phyloP scores from a whole-genome alignment of 2,888 invertebrate genomes.

The Callimorpha dominula region DNA sequence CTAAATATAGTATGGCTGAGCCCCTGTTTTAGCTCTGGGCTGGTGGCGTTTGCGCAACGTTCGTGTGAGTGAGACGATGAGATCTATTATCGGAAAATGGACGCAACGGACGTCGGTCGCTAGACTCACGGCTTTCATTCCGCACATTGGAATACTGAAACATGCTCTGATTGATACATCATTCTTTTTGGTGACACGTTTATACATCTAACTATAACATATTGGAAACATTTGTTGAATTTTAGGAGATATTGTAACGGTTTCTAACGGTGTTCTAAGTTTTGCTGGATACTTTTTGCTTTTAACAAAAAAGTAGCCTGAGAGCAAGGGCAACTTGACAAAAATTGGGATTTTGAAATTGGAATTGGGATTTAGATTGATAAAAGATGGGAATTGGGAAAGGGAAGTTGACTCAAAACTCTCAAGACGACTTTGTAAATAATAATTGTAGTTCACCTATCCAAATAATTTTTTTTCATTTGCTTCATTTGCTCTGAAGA shows the following conservation, averaged over 20 bases:
- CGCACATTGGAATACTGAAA: constrained; percentile 42
- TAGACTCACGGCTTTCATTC: constrained; percentile 44
- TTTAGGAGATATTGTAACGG: not conserved
- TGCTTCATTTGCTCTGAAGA: too few species aligned
- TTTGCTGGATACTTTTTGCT: not conserved
- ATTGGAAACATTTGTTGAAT: not conserved
- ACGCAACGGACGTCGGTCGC: constrained; percentile 48
- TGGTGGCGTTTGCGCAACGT: constrained; percentile 78
- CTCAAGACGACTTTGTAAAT: too few species aligned
- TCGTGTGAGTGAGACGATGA: constrained; percentile 66
- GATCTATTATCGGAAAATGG: constrained; percentile 85
- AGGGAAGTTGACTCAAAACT: too few species aligned
- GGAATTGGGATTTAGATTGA: too few species aligned
- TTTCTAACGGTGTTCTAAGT: not conserved
- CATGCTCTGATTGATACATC: constrained; percentile 44
- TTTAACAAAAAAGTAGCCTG: not conserved
- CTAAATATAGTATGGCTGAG: constrained; percentile 75
- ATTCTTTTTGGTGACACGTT: not conserved
- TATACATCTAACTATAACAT: not conserved
- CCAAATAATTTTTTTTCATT: too few species aligned
- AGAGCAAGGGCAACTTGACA: too few species aligned
- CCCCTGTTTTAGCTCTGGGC: constrained; percentile 78
- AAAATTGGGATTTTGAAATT: too few species aligned
- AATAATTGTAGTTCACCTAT: too few species aligned
- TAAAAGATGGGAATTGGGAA: too few species aligned